These are phyloP conservation scores for Pachymerium ferrugineum DNA, from an alignment of 2,888 invertebrate genomes.

Conservation along the genomic window DNA sequence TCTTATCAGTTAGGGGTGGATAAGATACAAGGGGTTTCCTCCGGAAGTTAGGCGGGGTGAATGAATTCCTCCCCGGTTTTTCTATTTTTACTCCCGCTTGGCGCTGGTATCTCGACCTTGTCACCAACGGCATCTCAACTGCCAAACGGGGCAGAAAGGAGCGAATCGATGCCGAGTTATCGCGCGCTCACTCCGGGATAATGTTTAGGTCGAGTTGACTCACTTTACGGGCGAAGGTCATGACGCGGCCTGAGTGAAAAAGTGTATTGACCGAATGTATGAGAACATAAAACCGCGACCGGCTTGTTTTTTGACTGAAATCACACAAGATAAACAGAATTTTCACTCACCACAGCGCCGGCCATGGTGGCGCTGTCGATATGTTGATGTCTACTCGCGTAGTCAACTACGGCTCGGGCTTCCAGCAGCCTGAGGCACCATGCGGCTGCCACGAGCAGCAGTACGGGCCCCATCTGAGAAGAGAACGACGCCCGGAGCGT, in stretches of 20 bases:
- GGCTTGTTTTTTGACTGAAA: too few species aligned
- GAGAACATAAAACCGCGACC: not conserved
- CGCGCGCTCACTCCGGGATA: not conserved
- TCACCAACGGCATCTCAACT: not conserved
- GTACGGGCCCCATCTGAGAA: not conserved
- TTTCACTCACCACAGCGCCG: not conserved
- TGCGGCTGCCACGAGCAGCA: not conserved
- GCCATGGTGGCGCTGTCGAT: not conserved
- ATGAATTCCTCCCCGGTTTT: not conserved
- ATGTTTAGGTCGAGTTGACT: not conserved
- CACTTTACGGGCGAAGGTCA: not conserved
- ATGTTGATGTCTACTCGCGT: not conserved
- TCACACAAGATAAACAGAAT: not conserved
- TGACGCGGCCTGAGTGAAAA: not conserved
- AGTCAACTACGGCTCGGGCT: not conserved
- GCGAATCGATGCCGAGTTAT: not conserved
- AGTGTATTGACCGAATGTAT: not conserved
- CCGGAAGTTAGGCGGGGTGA: not conserved
- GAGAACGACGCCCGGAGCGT: conserved; percentile 3
- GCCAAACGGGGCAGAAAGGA: not conserved
- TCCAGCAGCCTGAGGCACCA: not conserved
- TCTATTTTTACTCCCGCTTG: not conserved
- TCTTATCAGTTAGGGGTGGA: not conserved
- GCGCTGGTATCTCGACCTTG: not conserved
- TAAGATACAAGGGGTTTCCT: not conserved